Conservation (phyloP, 2,797 vertebrate species). For the Sebastes steindachneri region DNA sequence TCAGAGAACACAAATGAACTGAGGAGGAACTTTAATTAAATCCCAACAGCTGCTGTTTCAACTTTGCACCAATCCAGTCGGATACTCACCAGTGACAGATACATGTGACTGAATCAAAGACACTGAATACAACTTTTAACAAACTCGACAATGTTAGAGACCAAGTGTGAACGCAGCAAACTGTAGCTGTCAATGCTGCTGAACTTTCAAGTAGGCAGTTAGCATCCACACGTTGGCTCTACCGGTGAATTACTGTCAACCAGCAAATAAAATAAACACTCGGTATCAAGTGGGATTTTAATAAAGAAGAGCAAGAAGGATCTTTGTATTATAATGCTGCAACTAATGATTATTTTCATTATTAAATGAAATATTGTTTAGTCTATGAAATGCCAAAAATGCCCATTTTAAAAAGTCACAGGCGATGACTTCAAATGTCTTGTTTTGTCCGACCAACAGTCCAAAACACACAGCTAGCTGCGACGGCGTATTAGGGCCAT, state of each 20-base stretch:
- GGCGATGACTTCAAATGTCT: not conserved
- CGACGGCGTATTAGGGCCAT: too few species aligned
- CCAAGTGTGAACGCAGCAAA: not conserved
- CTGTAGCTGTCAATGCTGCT: not conserved
- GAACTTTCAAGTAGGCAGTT: not conserved
- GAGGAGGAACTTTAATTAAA: not conserved
- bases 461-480: too few species aligned
- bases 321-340: not conserved
- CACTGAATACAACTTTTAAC: not conserved
- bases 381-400: not conserved
- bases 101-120: not conserved
- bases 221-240: not conserved
- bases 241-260: not conserved
- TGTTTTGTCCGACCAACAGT: too few species aligned
- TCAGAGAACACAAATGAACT: not conserved
- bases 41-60: not conserved
- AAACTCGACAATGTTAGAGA: not conserved
- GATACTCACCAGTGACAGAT: not conserved
- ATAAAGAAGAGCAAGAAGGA: not conserved
- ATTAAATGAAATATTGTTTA: not conserved
- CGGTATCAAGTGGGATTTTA: not conserved
- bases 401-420: not conserved
- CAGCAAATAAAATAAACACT: not conserved
- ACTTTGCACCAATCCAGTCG: too few species aligned
- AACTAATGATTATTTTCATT: not conserved